Conservation (phyloP, 1,140 invertebrate genomes). For the Laupala kohalensis region DNA sequence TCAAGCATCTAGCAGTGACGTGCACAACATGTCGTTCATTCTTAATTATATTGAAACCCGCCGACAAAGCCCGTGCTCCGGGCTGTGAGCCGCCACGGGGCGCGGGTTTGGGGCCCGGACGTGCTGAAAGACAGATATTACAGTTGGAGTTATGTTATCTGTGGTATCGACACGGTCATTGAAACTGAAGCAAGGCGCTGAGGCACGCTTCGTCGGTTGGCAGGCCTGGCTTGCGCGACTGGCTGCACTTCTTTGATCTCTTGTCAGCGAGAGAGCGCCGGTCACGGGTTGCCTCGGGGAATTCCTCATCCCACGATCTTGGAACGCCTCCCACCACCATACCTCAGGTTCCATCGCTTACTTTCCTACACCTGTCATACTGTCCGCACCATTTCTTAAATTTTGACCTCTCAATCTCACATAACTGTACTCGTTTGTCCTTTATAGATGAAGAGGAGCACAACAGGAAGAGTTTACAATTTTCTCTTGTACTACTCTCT, state of each 20-base stretch:
- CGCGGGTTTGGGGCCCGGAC: not conserved
- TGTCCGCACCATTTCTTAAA: no score
- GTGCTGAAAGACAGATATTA: not conserved
- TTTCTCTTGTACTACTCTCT: no score
- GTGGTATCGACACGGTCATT: not conserved
- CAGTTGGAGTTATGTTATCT: not conserved
- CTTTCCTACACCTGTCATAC: no score
- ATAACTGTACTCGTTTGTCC: no score
- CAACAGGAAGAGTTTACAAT: no score
- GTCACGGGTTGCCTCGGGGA: not conserved
- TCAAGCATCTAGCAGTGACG: slow-evolving; percentile 7
- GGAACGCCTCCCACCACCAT: no score
- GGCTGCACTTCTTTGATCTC: not conserved
- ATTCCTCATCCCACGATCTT: no score
- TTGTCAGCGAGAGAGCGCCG: not conserved
- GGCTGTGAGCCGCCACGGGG: not conserved
- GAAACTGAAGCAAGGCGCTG: not conserved
- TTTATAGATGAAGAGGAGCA: no score
- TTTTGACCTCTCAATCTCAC: no score
- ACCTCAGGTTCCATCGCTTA: not conserved
- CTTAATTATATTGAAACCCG: slow-evolving; percentile 11
- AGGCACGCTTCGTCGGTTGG: not conserved
- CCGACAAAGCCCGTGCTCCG: slow-evolving; percentile 10
- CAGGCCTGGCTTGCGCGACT: not conserved
- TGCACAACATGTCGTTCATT: slow-evolving; percentile 10